Evolutionary conservation across 2,888 invertebrate genomes (phyloP).

Genomic region (Scaptomyza polygonia): DNA sequence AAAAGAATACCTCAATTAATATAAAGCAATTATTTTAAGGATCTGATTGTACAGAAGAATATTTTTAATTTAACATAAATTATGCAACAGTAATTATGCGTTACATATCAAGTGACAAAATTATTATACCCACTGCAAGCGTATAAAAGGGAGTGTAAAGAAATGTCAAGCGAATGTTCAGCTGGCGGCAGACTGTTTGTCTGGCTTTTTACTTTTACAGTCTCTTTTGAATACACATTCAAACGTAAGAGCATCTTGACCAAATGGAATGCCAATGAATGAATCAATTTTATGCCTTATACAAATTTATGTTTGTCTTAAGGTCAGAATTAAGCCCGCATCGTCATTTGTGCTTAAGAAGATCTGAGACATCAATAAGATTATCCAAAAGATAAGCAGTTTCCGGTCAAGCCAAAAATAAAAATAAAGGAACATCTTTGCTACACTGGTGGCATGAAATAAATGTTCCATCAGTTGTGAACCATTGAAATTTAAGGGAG

Average conservation of each 20-base stretch:
- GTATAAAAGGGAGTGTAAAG: not conserved
- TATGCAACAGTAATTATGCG: too few relatives aligned
- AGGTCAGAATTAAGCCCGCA: slow-evolving; percentile 64
- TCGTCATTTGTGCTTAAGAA: slow-evolving; percentile 57
- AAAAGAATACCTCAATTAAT: not conserved
- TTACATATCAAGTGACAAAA: not conserved
- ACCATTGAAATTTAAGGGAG: not conserved
- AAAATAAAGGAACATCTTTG: slow-evolving; percentile 50
- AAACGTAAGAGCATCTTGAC: slow-evolving; percentile 22
- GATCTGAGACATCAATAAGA: slow-evolving; percentile 76
- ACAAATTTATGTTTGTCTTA: slow-evolving; percentile 64
- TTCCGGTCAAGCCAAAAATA: slow-evolving; percentile 78
- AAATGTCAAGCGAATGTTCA: slow-evolving; percentile 3
- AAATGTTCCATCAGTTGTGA: not conserved
- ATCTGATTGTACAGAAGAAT: too few relatives aligned
- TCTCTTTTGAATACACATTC: slow-evolving; percentile 16
- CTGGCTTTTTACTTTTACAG: slow-evolving; percentile 23
- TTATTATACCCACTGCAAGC: not conserved
- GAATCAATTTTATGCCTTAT: slow-evolving; percentile 68
- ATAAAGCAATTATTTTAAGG: not conserved
- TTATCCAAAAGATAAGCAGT: slow-evolving; percentile 80
- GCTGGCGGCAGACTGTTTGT: slow-evolving; percentile 41
- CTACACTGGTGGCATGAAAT: slow-evolving; percentile 46
- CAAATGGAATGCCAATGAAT: slow-evolving; percentile 63
- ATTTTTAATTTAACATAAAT: too few relatives aligned